A percentile compares a stretch with the other conserved stretches of the same genome.
phyloP scores from a whole-genome alignment of 2,888 invertebrate genomes.

The Pseudococcus jackbeardsleyi region DNA sequence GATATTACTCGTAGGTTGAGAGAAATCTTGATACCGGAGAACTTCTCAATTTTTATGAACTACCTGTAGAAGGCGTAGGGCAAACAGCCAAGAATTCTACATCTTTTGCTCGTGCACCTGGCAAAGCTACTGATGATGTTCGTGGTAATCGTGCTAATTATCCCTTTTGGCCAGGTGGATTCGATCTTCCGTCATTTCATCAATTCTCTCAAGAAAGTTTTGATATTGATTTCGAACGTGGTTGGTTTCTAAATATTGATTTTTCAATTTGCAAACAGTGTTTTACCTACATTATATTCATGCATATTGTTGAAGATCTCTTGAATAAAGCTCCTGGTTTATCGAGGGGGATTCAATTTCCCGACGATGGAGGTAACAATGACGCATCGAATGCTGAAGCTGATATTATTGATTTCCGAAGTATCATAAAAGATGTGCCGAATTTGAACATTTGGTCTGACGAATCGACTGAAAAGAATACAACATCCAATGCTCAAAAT shows the following conservation, averaged over 20 bases:
- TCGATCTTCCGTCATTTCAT: conserved; percentile 50
- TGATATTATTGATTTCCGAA: conserved; percentile 66
- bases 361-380: neutral
- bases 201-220: conserved; percentile 61
- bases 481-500: conserved; percentile 21
- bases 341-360: conserved; percentile 47
- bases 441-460: conserved; percentile 48
- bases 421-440: conserved; percentile 62
- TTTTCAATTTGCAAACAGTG: neutral
- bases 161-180: conserved; percentile 66
- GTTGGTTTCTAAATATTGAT: conserved; percentile 67
- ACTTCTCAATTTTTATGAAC: conserved; percentile 79
- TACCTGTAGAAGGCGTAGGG: conserved; percentile 71
- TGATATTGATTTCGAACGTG: conserved; percentile 69
- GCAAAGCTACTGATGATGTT: conserved; percentile 77
- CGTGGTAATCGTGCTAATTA: conserved; percentile 61
- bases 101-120: conserved; percentile 84
- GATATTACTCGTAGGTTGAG: conserved; percentile 4
- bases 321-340: conserved; percentile 40
- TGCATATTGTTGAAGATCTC: conserved; percentile 16
- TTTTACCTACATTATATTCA: neutral
- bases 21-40: conserved; percentile 83
- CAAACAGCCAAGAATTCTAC: conserved; percentile 80
- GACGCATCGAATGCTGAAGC: conserved; percentile 46
- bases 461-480: neutral